Conservation (phyloP, 1,140 invertebrate species). For the Triops longicaudatus region DNA sequence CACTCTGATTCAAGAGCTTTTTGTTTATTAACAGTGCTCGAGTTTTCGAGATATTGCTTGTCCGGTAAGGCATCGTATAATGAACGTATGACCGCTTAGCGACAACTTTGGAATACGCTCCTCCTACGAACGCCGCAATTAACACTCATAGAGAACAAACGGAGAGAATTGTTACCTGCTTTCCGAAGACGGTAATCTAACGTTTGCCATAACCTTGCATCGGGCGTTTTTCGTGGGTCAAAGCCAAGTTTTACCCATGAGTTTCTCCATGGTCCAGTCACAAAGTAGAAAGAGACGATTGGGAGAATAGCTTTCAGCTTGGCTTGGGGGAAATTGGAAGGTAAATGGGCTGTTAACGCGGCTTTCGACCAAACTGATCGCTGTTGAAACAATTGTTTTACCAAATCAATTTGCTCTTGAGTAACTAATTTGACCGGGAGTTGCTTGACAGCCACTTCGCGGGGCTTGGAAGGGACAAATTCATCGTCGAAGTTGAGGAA, state of each 20-base stretch:
- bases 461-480: slow-evolving; percentile 46
- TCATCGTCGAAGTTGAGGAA: slow-evolving; percentile 47
- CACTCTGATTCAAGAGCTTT: slow-evolving; percentile 34
- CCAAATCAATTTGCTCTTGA: slow-evolving; percentile 41
- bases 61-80: slow-evolving; percentile 47
- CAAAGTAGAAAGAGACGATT: slow-evolving; percentile 70
- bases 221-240: slow-evolving; percentile 71
- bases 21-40: slow-evolving; percentile 40
- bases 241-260: slow-evolving; percentile 78
- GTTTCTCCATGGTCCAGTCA: slow-evolving; percentile 77
- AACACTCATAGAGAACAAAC: neutral
- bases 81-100: slow-evolving; percentile 48
- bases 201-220: slow-evolving; percentile 64
- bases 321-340: slow-evolving; percentile 50
- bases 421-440: slow-evolving; percentile 44
- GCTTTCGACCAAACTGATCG: slow-evolving; percentile 77
- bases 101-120: slow-evolving; percentile 46
- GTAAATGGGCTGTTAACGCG: slow-evolving; percentile 51
- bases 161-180: neutral
- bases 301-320: slow-evolving; percentile 72
- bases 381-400: slow-evolving; percentile 40
- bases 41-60: slow-evolving; percentile 38
- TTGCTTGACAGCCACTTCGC: slow-evolving; percentile 43
- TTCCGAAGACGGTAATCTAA: slow-evolving; percentile 72
- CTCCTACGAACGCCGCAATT: slow-evolving; percentile 44